Evolutionary conservation across 2,113 vertebrate species (phyloP).

Genomic region (Agelaius tricolor): DNA sequence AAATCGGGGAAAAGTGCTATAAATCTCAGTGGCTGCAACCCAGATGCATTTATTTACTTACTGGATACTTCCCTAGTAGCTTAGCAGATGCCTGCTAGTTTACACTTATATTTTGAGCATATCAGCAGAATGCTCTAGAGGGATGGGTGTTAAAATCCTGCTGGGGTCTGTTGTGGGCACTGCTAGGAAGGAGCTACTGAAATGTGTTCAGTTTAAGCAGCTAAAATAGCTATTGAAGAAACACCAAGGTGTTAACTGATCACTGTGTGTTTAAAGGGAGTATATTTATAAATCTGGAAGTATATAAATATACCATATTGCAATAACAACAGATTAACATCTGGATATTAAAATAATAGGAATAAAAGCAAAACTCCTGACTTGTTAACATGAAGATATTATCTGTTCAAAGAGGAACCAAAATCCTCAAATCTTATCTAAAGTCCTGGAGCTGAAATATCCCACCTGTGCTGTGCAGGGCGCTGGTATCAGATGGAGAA

Average conservation of each 20-base stretch:
- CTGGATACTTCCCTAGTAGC: constrained; percentile 54
- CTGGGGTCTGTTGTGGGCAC: constrained; percentile 27
- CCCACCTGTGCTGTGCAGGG: not conserved
- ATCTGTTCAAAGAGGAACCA: not conserved
- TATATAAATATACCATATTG: not conserved
- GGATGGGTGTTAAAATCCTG: constrained; percentile 46
- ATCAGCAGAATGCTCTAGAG: constrained; percentile 43
- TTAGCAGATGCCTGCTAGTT: constrained; percentile 58
- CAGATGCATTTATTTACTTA: constrained; percentile 71
- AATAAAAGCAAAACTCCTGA: not conserved
- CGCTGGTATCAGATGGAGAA: not conserved
- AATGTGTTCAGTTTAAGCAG: not conserved
- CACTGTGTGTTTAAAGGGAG: not conserved
- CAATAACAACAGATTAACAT: not conserved
- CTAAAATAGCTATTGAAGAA: constrained; percentile 6
- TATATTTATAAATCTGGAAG: not conserved
- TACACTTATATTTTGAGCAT: constrained; percentile 57
- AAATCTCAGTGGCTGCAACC: constrained; percentile 63
- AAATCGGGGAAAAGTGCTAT: constrained; percentile 47
- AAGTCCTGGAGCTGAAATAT: not conserved
- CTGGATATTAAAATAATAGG: not conserved
- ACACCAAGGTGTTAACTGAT: not conserved
- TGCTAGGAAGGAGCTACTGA: not conserved
- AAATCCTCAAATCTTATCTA: not conserved
- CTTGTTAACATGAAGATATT: not conserved